phyloP scores from a whole-genome alignment of 2,888 invertebrate genomes.

The Boloria euphrosyne region DNA sequence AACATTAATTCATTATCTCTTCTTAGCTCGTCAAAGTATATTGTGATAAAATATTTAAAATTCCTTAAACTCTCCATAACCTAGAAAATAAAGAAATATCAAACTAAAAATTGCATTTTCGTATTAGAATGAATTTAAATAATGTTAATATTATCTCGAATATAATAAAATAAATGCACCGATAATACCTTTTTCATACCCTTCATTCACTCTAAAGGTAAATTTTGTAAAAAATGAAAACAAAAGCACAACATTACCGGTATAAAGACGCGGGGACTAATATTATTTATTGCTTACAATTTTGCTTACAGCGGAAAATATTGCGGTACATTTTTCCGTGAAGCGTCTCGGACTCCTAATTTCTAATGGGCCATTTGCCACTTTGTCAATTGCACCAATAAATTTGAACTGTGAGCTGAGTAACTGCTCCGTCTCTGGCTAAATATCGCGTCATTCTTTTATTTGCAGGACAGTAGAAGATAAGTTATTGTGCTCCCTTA shows the following conservation, averaged over 20 bases:
- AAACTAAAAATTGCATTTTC: too few relatives aligned
- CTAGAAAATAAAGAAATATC: too few relatives aligned
- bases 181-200: background rate
- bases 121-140: background rate
- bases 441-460: constrained; percentile 74
- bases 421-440: constrained; percentile 69
- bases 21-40: too few relatives aligned
- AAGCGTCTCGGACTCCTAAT: constrained; percentile 72
- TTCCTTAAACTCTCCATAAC: too few relatives aligned
- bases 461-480: constrained; percentile 48
- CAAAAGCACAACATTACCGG: constrained; percentile 7
- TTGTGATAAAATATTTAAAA: too few relatives aligned
- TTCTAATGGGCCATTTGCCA: constrained; percentile 83
- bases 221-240: constrained; percentile 5
- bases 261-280: constrained; percentile 12
- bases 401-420: constrained; percentile 73
- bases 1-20: too few relatives aligned
- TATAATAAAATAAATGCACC: background rate
- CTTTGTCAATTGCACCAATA: constrained; percentile 83
- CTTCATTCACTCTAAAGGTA: background rate
- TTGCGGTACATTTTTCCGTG: constrained; percentile 75
- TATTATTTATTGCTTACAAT: constrained; percentile 75
- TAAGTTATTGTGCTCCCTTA: constrained; percentile 24
- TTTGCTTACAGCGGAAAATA: constrained; percentile 75
- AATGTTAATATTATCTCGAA: background rate